Evolutionary conservation across 2,888 invertebrate genomes (phyloP).

Genomic region (Caenorhabditis sp.): DNA sequence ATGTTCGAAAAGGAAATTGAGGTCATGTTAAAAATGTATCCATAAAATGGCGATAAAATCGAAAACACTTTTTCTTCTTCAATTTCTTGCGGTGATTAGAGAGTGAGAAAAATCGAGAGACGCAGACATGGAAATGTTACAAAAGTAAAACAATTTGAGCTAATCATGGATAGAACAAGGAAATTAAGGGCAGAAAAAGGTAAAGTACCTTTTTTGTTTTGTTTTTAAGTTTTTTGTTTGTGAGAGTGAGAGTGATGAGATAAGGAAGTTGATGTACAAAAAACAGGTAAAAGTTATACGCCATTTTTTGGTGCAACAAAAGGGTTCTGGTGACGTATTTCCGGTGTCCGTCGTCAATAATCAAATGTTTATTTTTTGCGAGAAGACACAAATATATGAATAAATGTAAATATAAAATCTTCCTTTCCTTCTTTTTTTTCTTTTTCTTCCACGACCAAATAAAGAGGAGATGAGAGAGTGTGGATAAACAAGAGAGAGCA

Average conservation of each 20-base stretch:
- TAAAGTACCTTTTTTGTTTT: too few relatives aligned
- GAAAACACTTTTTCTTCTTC: neutral
- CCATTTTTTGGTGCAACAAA: too few relatives aligned
- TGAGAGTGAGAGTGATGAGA: too few relatives aligned
- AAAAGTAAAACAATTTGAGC: too few relatives aligned
- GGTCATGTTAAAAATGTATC: neutral
- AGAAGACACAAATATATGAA: neutral
- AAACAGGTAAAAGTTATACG: too few relatives aligned
- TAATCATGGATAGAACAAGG: too few relatives aligned
- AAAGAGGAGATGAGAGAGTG: neutral
- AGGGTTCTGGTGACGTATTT: too few relatives aligned
- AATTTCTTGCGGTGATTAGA: neutral
- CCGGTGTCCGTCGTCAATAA: too few relatives aligned
- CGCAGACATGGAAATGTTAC: neutral
- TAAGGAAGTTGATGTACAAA: too few relatives aligned
- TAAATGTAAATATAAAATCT: neutral
- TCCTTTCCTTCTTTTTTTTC: too few relatives aligned
- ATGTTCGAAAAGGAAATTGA: neutral
- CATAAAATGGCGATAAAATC: neutral
- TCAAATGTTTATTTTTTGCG: neutral
- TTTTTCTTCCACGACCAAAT: constrained; percentile 1
- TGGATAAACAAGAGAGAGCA: neutral
- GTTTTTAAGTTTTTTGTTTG: too few relatives aligned
- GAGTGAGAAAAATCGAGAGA: neutral
- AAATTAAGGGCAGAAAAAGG: too few relatives aligned